A percentile compares a stretch with the other conserved stretches of the same genome.
These are phyloP conservation scores for Calcarius ornatus DNA, from an alignment of 2,113 vertebrate species.

Conservation along the genomic window DNA sequence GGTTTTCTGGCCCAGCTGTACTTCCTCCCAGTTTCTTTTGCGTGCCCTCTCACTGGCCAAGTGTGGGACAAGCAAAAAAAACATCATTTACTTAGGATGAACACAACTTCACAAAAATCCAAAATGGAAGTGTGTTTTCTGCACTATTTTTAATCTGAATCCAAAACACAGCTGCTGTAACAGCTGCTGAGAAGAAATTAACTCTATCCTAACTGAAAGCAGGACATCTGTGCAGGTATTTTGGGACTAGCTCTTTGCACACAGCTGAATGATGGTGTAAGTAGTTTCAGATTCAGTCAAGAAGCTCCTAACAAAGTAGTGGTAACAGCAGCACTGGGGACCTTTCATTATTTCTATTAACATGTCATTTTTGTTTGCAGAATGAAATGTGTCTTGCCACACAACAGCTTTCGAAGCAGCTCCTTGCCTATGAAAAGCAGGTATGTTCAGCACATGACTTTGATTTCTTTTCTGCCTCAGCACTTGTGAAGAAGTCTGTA, in stretches of 20 bases:
- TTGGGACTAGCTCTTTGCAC: neutral
- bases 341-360: neutral
- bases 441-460: conserved; percentile 61
- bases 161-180: neutral
- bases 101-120: neutral
- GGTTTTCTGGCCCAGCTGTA: neutral
- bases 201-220: neutral
- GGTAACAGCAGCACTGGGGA: neutral
- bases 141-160: neutral
- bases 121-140: neutral
- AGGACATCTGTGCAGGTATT: neutral
- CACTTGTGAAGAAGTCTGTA: neutral
- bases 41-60: accelerated
- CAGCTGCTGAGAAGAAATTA: neutral
- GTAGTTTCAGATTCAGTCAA: neutral
- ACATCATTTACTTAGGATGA: neutral
- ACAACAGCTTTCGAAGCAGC: conserved; percentile 91
- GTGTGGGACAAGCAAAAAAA: neutral
- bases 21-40: neutral
- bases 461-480: neutral
- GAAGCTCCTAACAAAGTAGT: neutral
- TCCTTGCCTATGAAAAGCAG: conserved; percentile 94
- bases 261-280: neutral
- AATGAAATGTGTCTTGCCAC: conserved; percentile 98
- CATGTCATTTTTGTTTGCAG: conserved; percentile 67